A percentile compares a stretch with the other conserved stretches of the same genome.
Evolutionary conservation across 2,888 invertebrate species (phyloP).

Genomic region (Diadegma fenestrale): DNA sequence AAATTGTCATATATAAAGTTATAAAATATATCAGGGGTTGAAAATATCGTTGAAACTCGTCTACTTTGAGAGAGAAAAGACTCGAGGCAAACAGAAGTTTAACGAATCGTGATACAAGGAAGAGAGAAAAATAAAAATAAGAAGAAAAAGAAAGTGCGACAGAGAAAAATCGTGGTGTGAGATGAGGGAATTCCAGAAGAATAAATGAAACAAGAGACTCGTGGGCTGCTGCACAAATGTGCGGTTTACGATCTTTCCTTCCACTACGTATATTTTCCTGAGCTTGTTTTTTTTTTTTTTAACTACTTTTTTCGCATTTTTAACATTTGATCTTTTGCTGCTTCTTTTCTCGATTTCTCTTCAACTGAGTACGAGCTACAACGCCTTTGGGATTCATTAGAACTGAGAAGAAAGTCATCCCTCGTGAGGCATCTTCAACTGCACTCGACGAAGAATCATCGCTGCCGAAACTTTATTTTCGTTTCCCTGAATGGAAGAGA

Average conservation of each 20-base stretch:
- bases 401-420: conserved; percentile 45
- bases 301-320: conserved; percentile 1
- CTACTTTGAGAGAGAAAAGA: conserved; percentile 51
- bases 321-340: neutral
- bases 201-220: conserved; percentile 34
- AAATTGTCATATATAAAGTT: conserved; percentile 7
- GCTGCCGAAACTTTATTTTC: neutral
- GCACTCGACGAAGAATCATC: conserved; percentile 1
- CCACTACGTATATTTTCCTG: conserved; percentile 13
- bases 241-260: conserved; percentile 34
- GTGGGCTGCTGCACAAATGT: conserved; percentile 44
- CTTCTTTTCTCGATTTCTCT: neutral
- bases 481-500: neutral
- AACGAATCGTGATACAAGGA: conserved; percentile 68
- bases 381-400: conserved; percentile 57
- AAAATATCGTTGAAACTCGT: conserved; percentile 50
- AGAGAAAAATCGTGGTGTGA: conserved; percentile 45
- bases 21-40: conserved; percentile 27
- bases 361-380: conserved; percentile 18
- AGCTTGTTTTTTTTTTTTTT: neutral
- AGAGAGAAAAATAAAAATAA: conserved; percentile 38
- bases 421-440: conserved; percentile 51
- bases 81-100: conserved; percentile 69
- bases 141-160: neutral
- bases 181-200: conserved; percentile 34